Conservation (phyloP, 2,888 invertebrate genomes). For the Apamea sordens region DNA sequence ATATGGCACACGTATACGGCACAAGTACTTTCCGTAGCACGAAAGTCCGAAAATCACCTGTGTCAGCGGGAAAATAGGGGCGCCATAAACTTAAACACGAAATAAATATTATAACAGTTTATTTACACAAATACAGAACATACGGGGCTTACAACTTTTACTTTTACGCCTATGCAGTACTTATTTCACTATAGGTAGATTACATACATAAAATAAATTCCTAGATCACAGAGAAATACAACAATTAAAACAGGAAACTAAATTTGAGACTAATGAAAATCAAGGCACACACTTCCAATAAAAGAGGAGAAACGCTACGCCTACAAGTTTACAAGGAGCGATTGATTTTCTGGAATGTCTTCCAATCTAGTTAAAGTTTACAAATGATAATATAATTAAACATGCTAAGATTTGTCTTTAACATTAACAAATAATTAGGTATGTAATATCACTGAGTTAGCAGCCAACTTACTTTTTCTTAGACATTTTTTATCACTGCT, state of each 20-base stretch:
- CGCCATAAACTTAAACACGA: slow-evolving; percentile 3
- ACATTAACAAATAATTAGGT: slow-evolving; percentile 7
- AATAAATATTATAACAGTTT: slow-evolving; percentile 69
- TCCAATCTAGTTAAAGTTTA: slow-evolving; percentile 50
- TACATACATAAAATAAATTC: slow-evolving; percentile 72
- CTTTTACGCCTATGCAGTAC: slow-evolving; percentile 60
- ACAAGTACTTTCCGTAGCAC: background rate
- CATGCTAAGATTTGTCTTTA: slow-evolving; percentile 11
- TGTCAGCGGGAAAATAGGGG: background rate
- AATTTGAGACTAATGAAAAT: slow-evolving; percentile 60
- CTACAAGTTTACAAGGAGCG: slow-evolving; percentile 35
- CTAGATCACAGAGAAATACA: slow-evolving; percentile 84
- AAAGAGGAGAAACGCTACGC: slow-evolving; percentile 47
- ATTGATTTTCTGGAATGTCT: slow-evolving; percentile 63
- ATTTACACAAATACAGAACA: slow-evolving; percentile 73
- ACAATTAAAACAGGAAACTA: slow-evolving; percentile 62
- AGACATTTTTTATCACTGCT: slow-evolving; percentile 5
- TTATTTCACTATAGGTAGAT: slow-evolving; percentile 60
- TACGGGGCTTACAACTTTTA: slow-evolving; percentile 63
- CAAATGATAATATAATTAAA: slow-evolving; percentile 9
- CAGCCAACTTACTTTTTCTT: slow-evolving; percentile 19
- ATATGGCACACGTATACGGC: background rate
- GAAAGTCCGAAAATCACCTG: background rate
- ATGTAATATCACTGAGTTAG: slow-evolving; percentile 34
- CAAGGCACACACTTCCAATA: slow-evolving; percentile 66